Base-by-base conservation (phyloP, 2,888 invertebrate genomes). In the Alloplasta piceator region DNA sequence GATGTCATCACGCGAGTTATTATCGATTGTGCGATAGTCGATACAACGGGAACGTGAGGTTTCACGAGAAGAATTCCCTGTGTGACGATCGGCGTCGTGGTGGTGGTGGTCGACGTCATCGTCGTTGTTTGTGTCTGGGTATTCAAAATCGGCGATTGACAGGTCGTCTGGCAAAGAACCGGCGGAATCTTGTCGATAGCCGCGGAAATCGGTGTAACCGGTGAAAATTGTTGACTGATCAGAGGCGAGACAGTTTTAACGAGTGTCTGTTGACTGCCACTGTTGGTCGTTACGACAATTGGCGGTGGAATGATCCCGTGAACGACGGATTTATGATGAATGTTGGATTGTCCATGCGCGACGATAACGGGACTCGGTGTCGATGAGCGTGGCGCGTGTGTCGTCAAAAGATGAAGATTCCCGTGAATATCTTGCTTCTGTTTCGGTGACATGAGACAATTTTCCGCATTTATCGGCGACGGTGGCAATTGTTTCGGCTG, bases 341-440 rank as follows among this genome's bases (percentile, higher is more conserved):
- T 41, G 38, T 90, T 88, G 12, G 88, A 72, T 38, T 91, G 91
- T 16, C 90, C 89, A 58, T 91, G 91, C 12, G 92, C 87, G 6
- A 93, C 93, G 82, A 93, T 93, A 4, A 93, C 93, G 0, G 93
- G 93, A 87, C 93, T 93, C 0, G 93, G 93, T 1, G 92, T 92
- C 1, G 93, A 92, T 7, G 92, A 89, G 7, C 90, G 88, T 4
- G 95, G 95, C 85, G 95, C 94, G 86, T 95, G 95, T 12, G 95
- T 95, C 0, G 95, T 95, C 4, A 96, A 94, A 10, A 95, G 94
- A 86, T 95, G 95, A 91, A 95, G 93, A 82, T 93, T 94, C 6
- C 88, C 92, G 76, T 93, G 92, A 7, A 78, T 56, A 87, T 92
- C 91, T 16, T 89, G 87, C 72, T 91, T 91, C 67, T 86, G 90